Percentiles rank a stretch among this genome's conserved stretches.
phyloP scores from a whole-genome alignment of 2,797 vertebrate species.

The Pachyuromys duprasi region DNA sequence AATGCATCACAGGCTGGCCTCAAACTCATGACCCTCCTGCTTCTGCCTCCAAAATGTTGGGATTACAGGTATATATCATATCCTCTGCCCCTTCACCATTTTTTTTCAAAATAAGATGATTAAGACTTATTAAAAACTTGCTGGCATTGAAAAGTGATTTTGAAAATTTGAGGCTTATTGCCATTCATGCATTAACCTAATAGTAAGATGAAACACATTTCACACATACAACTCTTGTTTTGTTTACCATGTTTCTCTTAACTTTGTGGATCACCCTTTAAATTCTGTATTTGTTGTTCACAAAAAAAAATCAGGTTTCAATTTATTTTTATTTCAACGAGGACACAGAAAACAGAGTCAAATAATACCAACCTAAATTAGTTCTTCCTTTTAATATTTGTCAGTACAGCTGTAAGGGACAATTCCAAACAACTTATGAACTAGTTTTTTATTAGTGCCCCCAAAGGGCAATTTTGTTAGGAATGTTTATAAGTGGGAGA shows the following conservation, averaged over 20 bases:
- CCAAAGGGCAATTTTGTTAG: constrained; percentile 6
- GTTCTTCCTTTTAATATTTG: constrained; percentile 50
- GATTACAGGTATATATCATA: too few relatives aligned
- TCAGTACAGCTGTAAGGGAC: not conserved
- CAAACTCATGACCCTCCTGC: too few relatives aligned
- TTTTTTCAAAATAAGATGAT: constrained; percentile 4
- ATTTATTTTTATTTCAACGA: constrained; percentile 44
- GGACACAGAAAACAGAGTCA: not conserved
- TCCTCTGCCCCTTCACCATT: too few relatives aligned
- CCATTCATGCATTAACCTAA: not conserved
- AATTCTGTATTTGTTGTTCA: constrained; percentile 17
- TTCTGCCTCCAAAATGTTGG: too few relatives aligned
- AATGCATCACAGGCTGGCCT: too few relatives aligned
- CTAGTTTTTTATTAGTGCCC: constrained; percentile 51
- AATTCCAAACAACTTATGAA: constrained; percentile 51
- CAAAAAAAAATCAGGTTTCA: constrained; percentile 58
- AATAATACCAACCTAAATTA: constrained; percentile 24
- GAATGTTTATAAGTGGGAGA: constrained; percentile 21
- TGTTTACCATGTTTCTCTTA: not conserved
- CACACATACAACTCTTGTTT: not conserved
- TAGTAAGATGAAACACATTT: not conserved
- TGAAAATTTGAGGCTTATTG: not conserved
- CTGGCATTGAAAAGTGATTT: not conserved
- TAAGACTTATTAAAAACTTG: constrained; percentile 27
- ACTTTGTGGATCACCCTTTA: not conserved